Conservation (phyloP, 2,797 vertebrate species). For the Uromys caudimaculatus region DNA sequence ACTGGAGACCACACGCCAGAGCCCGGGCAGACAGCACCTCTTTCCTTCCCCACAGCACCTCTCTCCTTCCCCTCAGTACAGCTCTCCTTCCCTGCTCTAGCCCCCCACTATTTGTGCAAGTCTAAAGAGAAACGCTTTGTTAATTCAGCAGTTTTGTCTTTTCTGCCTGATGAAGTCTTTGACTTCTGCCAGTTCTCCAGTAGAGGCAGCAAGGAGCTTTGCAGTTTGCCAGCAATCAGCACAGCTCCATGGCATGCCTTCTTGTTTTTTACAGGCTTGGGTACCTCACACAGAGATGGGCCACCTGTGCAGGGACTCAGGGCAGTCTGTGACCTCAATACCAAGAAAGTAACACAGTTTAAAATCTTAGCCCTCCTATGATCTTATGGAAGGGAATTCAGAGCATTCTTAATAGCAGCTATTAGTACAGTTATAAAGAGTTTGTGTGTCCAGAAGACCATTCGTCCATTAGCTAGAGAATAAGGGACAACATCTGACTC, state of each 20-base stretch:
- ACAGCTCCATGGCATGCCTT: background rate
- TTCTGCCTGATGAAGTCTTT: constrained; percentile 1
- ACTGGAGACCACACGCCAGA: background rate
- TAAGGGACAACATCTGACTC: background rate
- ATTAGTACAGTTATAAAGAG: background rate
- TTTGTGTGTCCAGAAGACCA: background rate
- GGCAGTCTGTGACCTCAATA: constrained; percentile 75
- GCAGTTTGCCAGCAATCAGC: background rate
- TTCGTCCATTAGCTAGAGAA: background rate
- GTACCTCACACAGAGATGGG: constrained; percentile 29
- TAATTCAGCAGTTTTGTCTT: constrained; percentile 9
- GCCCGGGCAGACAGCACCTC: rapidly evolving
- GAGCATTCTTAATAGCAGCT: background rate
- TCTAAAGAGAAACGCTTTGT: background rate
- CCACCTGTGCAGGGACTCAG: constrained; percentile 71
- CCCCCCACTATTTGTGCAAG: background rate
- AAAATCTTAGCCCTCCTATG: constrained; percentile 29
- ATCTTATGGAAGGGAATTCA: constrained; percentile 61
- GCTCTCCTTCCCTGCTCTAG: background rate
- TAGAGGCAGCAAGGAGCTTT: background rate
- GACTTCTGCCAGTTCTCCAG: constrained; percentile 18
- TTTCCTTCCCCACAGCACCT: too few relatives aligned
- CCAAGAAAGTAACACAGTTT: constrained; percentile 50
- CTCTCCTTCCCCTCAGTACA: too few relatives aligned
- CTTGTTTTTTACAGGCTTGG: constrained; percentile 45